Percentiles rank a stretch among this genome's conserved stretches.
phyloP scores from a whole-genome alignment of 2,888 invertebrate genomes.

The Oligia latruncula region DNA sequence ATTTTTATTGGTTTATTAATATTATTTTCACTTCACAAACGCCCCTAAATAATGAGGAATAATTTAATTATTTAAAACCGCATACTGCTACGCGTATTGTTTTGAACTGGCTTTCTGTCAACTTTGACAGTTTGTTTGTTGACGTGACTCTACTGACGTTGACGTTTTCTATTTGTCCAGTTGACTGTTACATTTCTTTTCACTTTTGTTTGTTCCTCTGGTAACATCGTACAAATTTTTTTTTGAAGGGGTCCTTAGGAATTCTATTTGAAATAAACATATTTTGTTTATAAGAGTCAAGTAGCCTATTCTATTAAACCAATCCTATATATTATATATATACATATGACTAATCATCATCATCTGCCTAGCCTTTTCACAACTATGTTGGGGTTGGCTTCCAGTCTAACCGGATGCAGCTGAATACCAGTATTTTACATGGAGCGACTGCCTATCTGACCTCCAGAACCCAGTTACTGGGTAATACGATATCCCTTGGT shows the following conservation, averaged over 20 bases:
- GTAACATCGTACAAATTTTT: not conserved
- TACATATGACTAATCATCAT: not conserved
- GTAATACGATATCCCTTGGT: too few relatives aligned
- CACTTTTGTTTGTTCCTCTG: not conserved
- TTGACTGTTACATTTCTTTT: conserved; percentile 29
- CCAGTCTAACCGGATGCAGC: too few relatives aligned
- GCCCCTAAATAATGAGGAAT: conserved; percentile 25
- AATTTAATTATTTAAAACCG: conserved; percentile 43
- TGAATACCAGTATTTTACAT: too few relatives aligned
- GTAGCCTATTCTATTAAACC: not conserved
- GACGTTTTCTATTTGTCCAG: conserved; percentile 26
- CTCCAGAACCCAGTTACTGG: too few relatives aligned
- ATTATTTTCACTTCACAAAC: conserved; percentile 47
- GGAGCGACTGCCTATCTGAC: too few relatives aligned
- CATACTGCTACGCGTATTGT: conserved; percentile 60
- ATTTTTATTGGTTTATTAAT: conserved; percentile 63
- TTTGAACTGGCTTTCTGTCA: conserved; percentile 51
- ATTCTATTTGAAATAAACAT: not conserved
- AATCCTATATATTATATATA: too few relatives aligned
- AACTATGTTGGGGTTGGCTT: too few relatives aligned
- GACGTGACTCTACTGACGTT: conserved; percentile 41
- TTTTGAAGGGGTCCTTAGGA: too few relatives aligned
- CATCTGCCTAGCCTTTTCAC: too few relatives aligned
- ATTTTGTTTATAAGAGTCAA: not conserved
- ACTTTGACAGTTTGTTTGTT: conserved; percentile 25